Evolutionary conservation across 2,888 invertebrate genomes (phyloP).

Genomic region (Anthoptus insignis): DNA sequence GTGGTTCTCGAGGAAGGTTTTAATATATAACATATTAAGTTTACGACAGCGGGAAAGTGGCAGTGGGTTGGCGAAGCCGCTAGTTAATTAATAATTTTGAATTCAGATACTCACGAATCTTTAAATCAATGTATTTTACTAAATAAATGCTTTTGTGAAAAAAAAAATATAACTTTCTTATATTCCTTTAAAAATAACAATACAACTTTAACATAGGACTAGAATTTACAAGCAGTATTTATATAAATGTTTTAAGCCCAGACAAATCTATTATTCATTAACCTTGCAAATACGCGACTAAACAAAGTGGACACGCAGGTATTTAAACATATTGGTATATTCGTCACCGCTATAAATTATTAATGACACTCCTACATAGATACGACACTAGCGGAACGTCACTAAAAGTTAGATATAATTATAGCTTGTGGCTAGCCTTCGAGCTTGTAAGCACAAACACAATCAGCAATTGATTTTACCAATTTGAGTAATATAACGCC

Average conservation of each 20-base stretch:
- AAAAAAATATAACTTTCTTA: too few species aligned
- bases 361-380: neutral
- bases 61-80: too few species aligned
- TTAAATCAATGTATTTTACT: too few species aligned
- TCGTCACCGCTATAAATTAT: slow-evolving; percentile 26
- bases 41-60: too few species aligned
- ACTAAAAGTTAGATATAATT: too few species aligned
- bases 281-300: slow-evolving; percentile 37
- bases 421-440: neutral
- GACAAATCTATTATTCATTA: slow-evolving; percentile 33
- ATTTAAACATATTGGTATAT: slow-evolving; percentile 29
- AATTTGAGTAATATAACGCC: neutral
- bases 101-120: too few species aligned
- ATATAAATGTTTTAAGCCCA: slow-evolving; percentile 27
- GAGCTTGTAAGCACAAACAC: neutral
- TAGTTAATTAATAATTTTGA: too few species aligned
- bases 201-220: too few species aligned
- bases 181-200: too few species aligned
- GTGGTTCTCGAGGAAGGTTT: too few species aligned
- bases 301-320: slow-evolving; percentile 27
- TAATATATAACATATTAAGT: too few species aligned
- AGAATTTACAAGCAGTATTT: neutral
- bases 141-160: too few species aligned
- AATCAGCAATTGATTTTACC: slow-evolving; percentile 1
- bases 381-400: slow-evolving; percentile 9